phyloP scores from a whole-genome alignment of 1,140 invertebrate genomes.

The Notospermus geniculatus region DNA sequence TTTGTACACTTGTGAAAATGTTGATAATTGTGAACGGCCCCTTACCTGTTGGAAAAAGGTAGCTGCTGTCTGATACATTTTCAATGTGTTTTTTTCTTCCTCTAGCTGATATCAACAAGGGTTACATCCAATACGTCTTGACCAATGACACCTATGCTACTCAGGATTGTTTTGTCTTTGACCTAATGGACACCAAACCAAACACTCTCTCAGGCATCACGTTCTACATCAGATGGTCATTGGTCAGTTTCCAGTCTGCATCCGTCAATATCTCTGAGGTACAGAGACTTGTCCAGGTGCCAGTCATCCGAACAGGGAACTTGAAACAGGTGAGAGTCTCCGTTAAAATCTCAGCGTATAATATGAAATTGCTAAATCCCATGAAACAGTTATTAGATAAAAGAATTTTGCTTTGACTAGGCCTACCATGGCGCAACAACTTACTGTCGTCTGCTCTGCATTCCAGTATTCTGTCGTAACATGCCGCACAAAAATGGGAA shows the following conservation, averaged over 20 bases:
- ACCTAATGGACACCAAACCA: constrained; percentile 46
- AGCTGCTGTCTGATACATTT: background rate
- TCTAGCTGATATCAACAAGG: constrained; percentile 47
- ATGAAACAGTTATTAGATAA: too few species aligned
- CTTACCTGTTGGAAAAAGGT: too few species aligned
- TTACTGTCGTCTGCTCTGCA: too few species aligned
- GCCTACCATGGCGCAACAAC: too few species aligned
- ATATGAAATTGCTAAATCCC: too few species aligned
- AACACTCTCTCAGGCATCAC: constrained; percentile 42
- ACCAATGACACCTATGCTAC: constrained; percentile 25
- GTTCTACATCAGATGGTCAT: constrained; percentile 51
- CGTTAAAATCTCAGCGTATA: too few species aligned
- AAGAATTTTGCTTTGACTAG: too few species aligned
- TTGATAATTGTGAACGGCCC: too few species aligned
- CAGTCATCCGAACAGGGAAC: constrained; percentile 47
- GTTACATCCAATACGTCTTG: constrained; percentile 43
- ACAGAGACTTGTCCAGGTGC: constrained; percentile 39
- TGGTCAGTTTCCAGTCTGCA: constrained; percentile 36
- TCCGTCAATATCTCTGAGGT: constrained; percentile 45
- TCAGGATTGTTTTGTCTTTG: constrained; percentile 49
- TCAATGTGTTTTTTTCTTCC: constrained; percentile 1
- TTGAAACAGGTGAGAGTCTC: constrained; percentile 45
- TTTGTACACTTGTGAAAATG: too few species aligned
- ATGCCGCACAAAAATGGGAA: constrained; percentile 36
- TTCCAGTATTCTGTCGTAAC: constrained; percentile 43